phyloP scores from a whole-genome alignment of 2,888 invertebrate genomes.

The Agriopis leucophaearia region DNA sequence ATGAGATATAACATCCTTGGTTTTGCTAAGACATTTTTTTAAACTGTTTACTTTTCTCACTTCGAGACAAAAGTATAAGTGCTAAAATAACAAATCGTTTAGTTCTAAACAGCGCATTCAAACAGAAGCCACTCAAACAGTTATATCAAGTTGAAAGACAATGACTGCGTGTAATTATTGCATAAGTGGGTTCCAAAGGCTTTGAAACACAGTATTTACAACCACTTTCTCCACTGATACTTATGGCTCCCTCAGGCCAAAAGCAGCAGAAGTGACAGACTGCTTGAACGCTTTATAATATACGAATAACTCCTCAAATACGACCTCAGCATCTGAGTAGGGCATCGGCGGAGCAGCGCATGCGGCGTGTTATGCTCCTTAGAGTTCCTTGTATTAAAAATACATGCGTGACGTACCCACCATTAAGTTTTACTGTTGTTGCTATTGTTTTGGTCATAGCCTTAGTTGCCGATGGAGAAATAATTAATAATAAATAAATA shows the following conservation, averaged over 20 bases:
- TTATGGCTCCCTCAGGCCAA: not conserved
- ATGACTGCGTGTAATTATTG: conserved; percentile 19
- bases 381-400: too few relatives aligned
- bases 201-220: conserved; percentile 6
- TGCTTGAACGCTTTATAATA: too few relatives aligned
- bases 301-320: too few relatives aligned
- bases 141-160: conserved; percentile 17
- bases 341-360: too few relatives aligned
- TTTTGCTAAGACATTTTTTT: not conserved
- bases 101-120: conserved; percentile 5
- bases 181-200: conserved; percentile 2
- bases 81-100: conserved; percentile 29
- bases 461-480: too few relatives aligned
- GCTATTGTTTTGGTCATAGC: too few relatives aligned
- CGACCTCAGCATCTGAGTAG: too few relatives aligned
- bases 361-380: too few relatives aligned
- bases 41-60: conserved; percentile 18
- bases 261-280: too few relatives aligned
- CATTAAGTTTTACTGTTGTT: too few relatives aligned
- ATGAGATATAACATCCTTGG: not conserved
- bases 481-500: too few relatives aligned
- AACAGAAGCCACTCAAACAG: conserved; percentile 10
- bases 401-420: too few relatives aligned
- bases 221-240: not conserved
- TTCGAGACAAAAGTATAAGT: conserved; percentile 26